A percentile compares a stretch with the other conserved stretches of the same genome.
phyloP scores from a whole-genome alignment of 2,797 vertebrate species.

The Bradypodion pumilum region DNA sequence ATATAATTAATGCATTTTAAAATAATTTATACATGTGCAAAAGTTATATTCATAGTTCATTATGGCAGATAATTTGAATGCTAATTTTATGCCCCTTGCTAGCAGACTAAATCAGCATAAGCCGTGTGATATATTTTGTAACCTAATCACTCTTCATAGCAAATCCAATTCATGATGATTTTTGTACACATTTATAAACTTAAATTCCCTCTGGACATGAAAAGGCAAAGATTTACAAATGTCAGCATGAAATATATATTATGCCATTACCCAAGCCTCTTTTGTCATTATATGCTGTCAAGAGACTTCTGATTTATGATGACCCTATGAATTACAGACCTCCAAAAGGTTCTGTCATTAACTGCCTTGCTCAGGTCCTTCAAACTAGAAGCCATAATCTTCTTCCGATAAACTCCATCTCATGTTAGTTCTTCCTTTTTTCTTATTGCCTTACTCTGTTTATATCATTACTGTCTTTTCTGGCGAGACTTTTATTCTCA shows the following conservation, averaged over 20 bases:
- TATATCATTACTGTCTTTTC: too few species aligned
- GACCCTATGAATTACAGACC: too few species aligned
- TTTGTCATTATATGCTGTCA: too few species aligned
- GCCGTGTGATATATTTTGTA: constrained; percentile 21
- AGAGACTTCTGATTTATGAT: too few species aligned
- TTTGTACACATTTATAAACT: constrained; percentile 36
- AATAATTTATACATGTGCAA: constrained; percentile 10
- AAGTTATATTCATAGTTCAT: constrained; percentile 21
- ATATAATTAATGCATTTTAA: constrained; percentile 5
- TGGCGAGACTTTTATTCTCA: too few species aligned
- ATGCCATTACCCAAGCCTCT: not conserved
- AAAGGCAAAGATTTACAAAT: constrained; percentile 30
- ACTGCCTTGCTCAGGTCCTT: too few species aligned
- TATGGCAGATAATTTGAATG: constrained; percentile 19
- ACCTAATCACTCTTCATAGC: not conserved
- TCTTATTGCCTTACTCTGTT: too few species aligned
- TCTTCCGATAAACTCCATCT: too few species aligned
- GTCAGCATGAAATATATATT: not conserved
- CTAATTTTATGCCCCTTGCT: not conserved
- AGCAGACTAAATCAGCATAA: not conserved
- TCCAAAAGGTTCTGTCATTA: too few species aligned
- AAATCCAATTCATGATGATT: constrained; percentile 5
- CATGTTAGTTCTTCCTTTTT: too few species aligned
- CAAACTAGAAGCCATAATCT: too few species aligned
- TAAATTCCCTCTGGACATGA: constrained; percentile 18